Conservation (phyloP, 2,113 vertebrate genomes). For the Zeus faber region DNA sequence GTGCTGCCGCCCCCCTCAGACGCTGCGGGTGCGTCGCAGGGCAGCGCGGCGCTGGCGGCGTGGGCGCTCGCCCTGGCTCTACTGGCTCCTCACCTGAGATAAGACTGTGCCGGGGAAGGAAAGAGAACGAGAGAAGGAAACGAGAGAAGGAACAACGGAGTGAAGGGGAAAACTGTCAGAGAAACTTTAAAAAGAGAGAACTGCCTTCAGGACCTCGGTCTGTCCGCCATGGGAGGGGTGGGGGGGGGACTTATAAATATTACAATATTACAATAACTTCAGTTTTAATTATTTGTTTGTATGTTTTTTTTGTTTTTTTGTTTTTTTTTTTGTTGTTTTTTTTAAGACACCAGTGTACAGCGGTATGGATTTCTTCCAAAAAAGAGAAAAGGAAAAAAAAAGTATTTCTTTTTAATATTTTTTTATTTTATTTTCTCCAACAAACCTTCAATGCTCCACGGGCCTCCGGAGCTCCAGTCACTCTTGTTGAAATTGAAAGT, state of each 20-base stretch:
- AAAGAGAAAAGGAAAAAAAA: slow-evolving; percentile 38
- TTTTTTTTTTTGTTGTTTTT: slow-evolving; percentile 56
- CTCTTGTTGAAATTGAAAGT: no score
- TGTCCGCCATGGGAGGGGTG: slow-evolving; percentile 49
- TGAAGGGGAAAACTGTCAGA: slow-evolving; percentile 64
- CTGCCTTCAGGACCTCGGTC: slow-evolving; percentile 73
- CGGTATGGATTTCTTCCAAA: slow-evolving; percentile 45
- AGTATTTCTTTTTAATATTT: slow-evolving; percentile 24
- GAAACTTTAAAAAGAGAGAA: slow-evolving; percentile 60
- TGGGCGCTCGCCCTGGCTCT: slow-evolving; percentile 58
- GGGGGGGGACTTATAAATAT: slow-evolving; percentile 61
- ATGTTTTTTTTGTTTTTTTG: slow-evolving; percentile 63
- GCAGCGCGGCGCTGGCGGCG: slow-evolving; percentile 57
- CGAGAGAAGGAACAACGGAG: slow-evolving; percentile 35
- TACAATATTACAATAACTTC: slow-evolving; percentile 76
- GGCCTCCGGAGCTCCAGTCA: slow-evolving; percentile 24
- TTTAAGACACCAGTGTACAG: slow-evolving; percentile 67
- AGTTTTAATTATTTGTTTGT: slow-evolving; percentile 69
- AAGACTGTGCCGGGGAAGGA: slow-evolving; percentile 51
- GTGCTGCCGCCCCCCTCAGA: slow-evolving; percentile 21
- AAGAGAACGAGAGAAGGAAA: slow-evolving; percentile 23
- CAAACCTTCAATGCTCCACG: slow-evolving; percentile 20
- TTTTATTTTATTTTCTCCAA: slow-evolving; percentile 17
- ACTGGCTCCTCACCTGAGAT: slow-evolving; percentile 67
- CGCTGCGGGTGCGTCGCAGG: slow-evolving; percentile 24